Evolutionary conservation across 2,888 invertebrate species (phyloP).

Genomic region (Drosophila limbata): DNA sequence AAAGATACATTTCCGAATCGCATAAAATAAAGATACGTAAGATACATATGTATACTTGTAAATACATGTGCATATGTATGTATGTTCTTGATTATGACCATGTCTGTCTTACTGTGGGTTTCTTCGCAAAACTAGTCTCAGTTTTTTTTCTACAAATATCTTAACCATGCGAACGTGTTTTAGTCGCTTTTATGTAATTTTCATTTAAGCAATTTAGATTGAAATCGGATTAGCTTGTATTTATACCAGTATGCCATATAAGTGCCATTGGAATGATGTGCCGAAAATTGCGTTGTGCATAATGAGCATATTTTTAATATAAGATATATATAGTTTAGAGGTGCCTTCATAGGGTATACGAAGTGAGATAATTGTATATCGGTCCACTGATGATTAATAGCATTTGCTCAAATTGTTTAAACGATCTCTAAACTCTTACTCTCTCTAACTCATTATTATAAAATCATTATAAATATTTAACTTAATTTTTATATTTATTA

Average conservation of each 20-base stretch:
- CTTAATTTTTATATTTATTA: too few relatives aligned
- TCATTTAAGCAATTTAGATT: constrained; percentile 27
- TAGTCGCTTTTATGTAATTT: constrained; percentile 22
- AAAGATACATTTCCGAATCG: constrained; percentile 28
- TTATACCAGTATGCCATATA: background rate
- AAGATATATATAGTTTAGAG: too few relatives aligned
- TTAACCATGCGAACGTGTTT: constrained; percentile 22
- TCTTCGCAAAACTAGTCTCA: constrained; percentile 24
- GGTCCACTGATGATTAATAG: background rate
- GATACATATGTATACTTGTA: background rate
- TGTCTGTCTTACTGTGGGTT: constrained; percentile 22
- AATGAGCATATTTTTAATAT: constrained; percentile 4
- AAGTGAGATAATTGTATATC: background rate
- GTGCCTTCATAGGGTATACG: too few relatives aligned
- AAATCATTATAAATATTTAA: too few relatives aligned
- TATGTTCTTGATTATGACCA: constrained; percentile 30
- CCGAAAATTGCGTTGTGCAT: constrained; percentile 19
- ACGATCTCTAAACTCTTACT: background rate
- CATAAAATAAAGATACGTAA: constrained; percentile 17
- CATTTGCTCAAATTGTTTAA: background rate
- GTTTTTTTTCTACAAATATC: constrained; percentile 8
- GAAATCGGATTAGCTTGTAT: constrained; percentile 19
- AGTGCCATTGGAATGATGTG: constrained; percentile 23
- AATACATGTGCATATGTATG: constrained; percentile 2
- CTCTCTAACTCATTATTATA: background rate